Conservation (phyloP, 2,888 invertebrate genomes). For the Stenichneumon culpator region DNA sequence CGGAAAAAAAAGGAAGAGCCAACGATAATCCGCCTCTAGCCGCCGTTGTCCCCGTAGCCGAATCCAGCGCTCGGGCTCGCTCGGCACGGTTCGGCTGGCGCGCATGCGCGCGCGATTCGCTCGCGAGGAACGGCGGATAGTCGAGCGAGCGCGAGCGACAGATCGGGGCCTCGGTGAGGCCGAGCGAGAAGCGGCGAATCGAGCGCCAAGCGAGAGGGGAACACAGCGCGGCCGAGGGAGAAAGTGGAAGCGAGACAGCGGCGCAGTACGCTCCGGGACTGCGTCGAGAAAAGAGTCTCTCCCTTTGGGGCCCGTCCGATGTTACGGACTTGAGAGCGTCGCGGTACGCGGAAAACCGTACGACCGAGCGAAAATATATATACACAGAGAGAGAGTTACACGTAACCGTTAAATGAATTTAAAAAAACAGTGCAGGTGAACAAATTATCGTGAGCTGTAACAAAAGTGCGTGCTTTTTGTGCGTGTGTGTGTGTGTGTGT, state of each 20-base stretch:
- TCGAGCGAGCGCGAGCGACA: slow-evolving; percentile 23
- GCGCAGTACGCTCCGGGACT: slow-evolving; percentile 66
- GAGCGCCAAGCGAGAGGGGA: slow-evolving; percentile 44
- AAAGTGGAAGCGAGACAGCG: slow-evolving; percentile 55
- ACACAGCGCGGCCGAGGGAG: slow-evolving; percentile 36
- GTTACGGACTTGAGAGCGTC: slow-evolving; percentile 43
- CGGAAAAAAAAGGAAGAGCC: neutral
- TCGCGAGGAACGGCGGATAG: slow-evolving; percentile 45
- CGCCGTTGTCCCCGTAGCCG: slow-evolving; percentile 12
- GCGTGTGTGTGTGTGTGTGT: neutral
- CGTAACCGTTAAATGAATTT: neutral
- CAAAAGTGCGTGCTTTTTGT: neutral
- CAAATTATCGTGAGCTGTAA: neutral
- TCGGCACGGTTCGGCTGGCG: slow-evolving; percentile 58
- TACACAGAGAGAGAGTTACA: slow-evolving; percentile 19
- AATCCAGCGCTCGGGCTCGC: slow-evolving; percentile 61
- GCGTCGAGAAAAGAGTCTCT: slow-evolving; percentile 53
- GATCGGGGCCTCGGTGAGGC: slow-evolving; percentile 34
- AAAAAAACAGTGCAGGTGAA: neutral
- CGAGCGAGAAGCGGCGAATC: slow-evolving; percentile 37
- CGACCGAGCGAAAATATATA: slow-evolving; percentile 28
- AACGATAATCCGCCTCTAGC: slow-evolving; percentile 12
- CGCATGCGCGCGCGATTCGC: slow-evolving; percentile 43
- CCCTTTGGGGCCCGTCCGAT: slow-evolving; percentile 4
- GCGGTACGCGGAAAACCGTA: slow-evolving; percentile 54